These are phyloP conservation scores for Diceros bicornis DNA, from an alignment of 2,797 vertebrate genomes.

Conservation along the genomic window DNA sequence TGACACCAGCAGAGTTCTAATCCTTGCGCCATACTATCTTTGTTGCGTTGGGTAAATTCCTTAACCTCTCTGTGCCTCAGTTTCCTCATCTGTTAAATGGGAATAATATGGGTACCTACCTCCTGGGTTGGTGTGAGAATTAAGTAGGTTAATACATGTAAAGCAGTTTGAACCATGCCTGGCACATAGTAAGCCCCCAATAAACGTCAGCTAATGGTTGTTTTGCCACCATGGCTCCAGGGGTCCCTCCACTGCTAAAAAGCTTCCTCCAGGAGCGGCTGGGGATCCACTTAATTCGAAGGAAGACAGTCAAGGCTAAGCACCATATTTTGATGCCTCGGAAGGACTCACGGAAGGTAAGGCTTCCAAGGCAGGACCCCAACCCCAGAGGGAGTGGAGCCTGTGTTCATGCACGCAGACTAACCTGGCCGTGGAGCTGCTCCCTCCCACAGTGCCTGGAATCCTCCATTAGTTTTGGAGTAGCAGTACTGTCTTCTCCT, in stretches of 20 bases:
- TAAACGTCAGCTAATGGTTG: not conserved
- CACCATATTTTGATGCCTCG: constrained; percentile 87
- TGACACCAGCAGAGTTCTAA: not conserved
- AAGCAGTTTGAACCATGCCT: not conserved
- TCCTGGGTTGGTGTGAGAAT: constrained; percentile 8
- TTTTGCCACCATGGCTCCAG: constrained; percentile 85
- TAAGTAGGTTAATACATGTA: not conserved
- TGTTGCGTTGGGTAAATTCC: not conserved
- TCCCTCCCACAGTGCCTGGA: not conserved
- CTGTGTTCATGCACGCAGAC: not conserved
- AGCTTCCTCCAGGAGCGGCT: constrained; percentile 91
- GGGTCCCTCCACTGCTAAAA: constrained; percentile 91
- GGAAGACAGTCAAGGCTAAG: constrained; percentile 76
- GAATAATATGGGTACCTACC: not conserved
- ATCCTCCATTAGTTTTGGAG: not conserved
- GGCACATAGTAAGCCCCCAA: not conserved
- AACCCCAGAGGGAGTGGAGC: not conserved
- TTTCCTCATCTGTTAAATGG: constrained; percentile 21
- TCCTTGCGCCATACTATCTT: not conserved
- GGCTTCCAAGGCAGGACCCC: not conserved
- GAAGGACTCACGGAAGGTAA: constrained; percentile 91
- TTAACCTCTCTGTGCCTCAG: constrained; percentile 7
- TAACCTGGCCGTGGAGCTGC: not conserved
- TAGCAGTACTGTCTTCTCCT: not conserved
- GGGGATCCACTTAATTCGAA: constrained; percentile 91